Base-by-base conservation (phyloP, 2,113 vertebrate genomes). In the Larimichthys crocea region DNA sequence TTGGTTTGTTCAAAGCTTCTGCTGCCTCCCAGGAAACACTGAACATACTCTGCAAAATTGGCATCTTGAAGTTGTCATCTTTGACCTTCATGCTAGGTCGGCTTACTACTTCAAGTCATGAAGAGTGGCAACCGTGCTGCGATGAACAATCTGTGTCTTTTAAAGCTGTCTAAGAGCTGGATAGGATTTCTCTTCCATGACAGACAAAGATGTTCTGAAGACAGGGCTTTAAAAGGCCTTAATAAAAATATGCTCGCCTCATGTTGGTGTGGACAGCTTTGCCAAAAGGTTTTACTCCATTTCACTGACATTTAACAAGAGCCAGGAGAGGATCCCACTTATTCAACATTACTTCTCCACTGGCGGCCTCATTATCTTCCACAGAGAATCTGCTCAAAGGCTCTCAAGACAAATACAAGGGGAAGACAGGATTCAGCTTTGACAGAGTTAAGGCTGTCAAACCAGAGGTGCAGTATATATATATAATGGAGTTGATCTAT, bases 241-340 rank as follows among this genome's bases (percentile, higher is more conserved):
- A 52, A 82, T 85, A 64, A 85, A 79, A 85, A 83, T 71, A 80
- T 74, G 40, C 73, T 78, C 4, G 0, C 26, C 69, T 84, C 61
- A 48, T 74, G 71, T 64, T 77, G 65, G 66, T 40, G 62, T 84
- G 74, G 79, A 90, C 52, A 86, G 74, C 73, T 85, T 79, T 88
- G 81, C 86, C 78, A 81, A 85, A 40, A 72, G 80, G 22, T 86
- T 89, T 89, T 44, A 75, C 69, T 84, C 67, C 48, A 76, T 84
- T 86, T 86, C 55, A 57, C 60, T 91, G 89, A 88, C 75, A 88
- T 76, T 77, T 88, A 82, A 90, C 85, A 87, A 81, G 88, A 85
- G 70, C 74, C 76, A 68, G 68, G 82, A 84, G 78, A 88, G 74
- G 56, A 82, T 71, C 65, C n/a, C 72, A 74, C 70, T 86, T 87